Evolutionary conservation across 2,888 invertebrate genomes (phyloP).

Genomic region (Perizoma flavofasciatum): DNA sequence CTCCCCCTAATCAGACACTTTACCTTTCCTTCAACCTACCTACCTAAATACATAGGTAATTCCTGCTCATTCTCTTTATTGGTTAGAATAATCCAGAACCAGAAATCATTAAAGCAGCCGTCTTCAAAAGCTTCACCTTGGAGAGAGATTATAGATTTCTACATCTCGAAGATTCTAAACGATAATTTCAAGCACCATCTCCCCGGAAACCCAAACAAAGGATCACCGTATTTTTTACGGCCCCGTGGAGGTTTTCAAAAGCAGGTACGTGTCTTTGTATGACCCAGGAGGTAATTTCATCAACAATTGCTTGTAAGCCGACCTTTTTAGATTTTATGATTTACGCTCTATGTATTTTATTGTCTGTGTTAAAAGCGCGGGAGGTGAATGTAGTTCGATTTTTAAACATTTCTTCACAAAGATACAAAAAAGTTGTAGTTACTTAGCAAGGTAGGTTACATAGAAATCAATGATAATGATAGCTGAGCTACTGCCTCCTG

Average conservation of each 20-base stretch:
- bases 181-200: slow-evolving; percentile 14
- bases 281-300: slow-evolving; percentile 21
- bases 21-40: too few relatives aligned
- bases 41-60: too few relatives aligned
- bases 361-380: slow-evolving; percentile 17
- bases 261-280: slow-evolving; percentile 23
- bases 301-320: slow-evolving; percentile 28
- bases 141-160: slow-evolving; percentile 12
- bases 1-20: too few relatives aligned
- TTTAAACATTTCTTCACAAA: slow-evolving; percentile 1
- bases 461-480: too few relatives aligned
- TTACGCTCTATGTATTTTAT: slow-evolving; percentile 13
- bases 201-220: slow-evolving; percentile 36
- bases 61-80: too few relatives aligned
- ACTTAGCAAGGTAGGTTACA: too few relatives aligned
- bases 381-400: slow-evolving; percentile 11
- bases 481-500: too few relatives aligned
- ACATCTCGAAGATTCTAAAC: slow-evolving; percentile 5
- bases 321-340: slow-evolving; percentile 28
- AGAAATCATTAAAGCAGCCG: too few relatives aligned
- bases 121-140: slow-evolving; percentile 5
- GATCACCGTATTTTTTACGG: slow-evolving; percentile 24
- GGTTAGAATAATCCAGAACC: too few relatives aligned
- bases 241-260: slow-evolving; percentile 18
- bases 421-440: too few relatives aligned